These are phyloP conservation scores for Operophtera brumata DNA, from an alignment of 2,888 invertebrate genomes.

Conservation along the genomic window DNA sequence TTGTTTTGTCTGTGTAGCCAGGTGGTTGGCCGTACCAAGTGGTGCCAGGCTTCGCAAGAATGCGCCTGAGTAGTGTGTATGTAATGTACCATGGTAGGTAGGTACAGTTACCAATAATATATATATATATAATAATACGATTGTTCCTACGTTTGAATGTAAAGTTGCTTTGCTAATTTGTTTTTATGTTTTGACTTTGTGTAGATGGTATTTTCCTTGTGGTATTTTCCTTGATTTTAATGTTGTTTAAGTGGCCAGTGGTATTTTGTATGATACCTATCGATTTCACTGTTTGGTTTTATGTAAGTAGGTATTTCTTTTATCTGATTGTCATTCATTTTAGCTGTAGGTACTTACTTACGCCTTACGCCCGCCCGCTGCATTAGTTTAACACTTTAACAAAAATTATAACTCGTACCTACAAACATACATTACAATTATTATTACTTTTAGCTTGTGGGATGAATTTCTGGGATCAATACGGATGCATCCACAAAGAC, in stretches of 20 bases:
- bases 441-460: no score
- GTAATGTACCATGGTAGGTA: no score
- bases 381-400: no score
- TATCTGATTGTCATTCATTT: neutral
- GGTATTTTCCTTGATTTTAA: constrained; percentile 4
- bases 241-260: neutral
- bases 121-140: constrained; percentile 10
- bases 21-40: constrained; percentile 55
- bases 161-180: constrained; percentile 18
- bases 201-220: constrained; percentile 15
- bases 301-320: neutral
- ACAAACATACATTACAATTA: no score
- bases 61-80: constrained; percentile 59
- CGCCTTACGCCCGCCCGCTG: no score
- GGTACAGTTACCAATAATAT: constrained; percentile 43
- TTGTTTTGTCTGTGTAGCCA: constrained; percentile 30
- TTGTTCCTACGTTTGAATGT: constrained; percentile 8
- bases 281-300: constrained; percentile 10
- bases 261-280: constrained; percentile 11
- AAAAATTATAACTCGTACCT: no score
- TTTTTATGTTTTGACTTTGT: constrained; percentile 23
- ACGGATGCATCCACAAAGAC: no score
- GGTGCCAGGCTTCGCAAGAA: constrained; percentile 65
- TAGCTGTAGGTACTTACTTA: neutral
- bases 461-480: no score